Evolutionary conservation across 30 jellyfish, hydroid and myxozoan species (phyloP).

Genomic region (Rhopilema esculentum): DNA sequence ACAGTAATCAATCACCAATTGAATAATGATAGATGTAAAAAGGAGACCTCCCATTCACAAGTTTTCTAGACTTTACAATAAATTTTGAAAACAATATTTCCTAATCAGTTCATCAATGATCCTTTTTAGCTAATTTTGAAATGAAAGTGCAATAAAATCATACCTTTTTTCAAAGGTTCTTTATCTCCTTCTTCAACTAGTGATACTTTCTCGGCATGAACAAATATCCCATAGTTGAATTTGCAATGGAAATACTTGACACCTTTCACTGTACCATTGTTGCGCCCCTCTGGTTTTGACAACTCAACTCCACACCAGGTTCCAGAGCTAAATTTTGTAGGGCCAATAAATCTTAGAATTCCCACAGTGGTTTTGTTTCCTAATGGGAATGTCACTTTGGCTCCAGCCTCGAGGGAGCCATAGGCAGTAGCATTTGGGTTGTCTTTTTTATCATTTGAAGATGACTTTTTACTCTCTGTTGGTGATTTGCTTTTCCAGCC

Average conservation of each 20-base stretch:
- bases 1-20: no score
- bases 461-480: constrained; percentile 6
- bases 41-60: no score
- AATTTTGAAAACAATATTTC: no score
- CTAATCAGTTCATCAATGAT: no score
- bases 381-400: constrained; percentile 70
- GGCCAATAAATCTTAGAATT: constrained; percentile 70
- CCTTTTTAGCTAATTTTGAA: no score
- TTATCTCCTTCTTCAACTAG: constrained; percentile 19
- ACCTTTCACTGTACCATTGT: constrained; percentile 95
- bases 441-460: not conserved
- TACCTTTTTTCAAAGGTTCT: not conserved
- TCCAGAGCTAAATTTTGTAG: constrained; percentile 85
- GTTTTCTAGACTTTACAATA: no score
- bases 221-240: constrained; percentile 84
- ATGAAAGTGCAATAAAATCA: not conserved
- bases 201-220: constrained; percentile 82
- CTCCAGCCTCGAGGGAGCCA: constrained; percentile 53
- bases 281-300: constrained; percentile 74
- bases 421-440: not conserved
- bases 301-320: constrained; percentile 91
- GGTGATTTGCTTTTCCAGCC: constrained; percentile 33
- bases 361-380: constrained; percentile 71
- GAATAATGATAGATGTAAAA: no score
- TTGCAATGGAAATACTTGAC: constrained; percentile 81